These are phyloP conservation scores for Ochlodes sylvanus DNA, from an alignment of 2,888 invertebrate genomes.

Conservation along the genomic window DNA sequence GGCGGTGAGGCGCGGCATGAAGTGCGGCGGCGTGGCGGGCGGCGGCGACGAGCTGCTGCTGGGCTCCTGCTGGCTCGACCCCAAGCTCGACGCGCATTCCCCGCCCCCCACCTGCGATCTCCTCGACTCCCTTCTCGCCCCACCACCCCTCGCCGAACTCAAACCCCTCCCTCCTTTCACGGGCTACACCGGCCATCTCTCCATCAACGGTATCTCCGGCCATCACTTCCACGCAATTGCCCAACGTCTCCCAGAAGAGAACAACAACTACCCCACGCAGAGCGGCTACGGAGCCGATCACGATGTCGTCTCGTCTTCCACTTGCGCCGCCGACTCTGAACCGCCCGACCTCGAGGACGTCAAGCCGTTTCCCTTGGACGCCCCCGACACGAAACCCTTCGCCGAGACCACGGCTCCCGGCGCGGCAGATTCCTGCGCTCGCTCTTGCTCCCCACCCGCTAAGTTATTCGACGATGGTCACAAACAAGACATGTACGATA, in stretches of 20 bases:
- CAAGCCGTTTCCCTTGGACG: slow-evolving; percentile 85
- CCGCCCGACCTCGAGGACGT: slow-evolving; percentile 86
- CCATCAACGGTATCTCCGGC: slow-evolving; percentile 94
- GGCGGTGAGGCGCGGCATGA: slow-evolving; percentile 85
- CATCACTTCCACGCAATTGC: slow-evolving; percentile 95
- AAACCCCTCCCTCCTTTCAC: slow-evolving; percentile 94
- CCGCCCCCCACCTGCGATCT: slow-evolving; percentile 85
- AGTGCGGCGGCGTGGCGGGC: slow-evolving; percentile 77
- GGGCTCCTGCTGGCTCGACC: slow-evolving; percentile 90
- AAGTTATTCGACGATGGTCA: slow-evolving; percentile 80
- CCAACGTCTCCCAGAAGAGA: slow-evolving; percentile 89
- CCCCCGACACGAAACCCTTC: slow-evolving; percentile 78
- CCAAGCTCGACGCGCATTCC: slow-evolving; percentile 78
- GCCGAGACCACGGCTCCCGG: slow-evolving; percentile 82
- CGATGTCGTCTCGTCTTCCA: slow-evolving; percentile 90
- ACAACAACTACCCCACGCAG: slow-evolving; percentile 88
- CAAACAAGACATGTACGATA: slow-evolving; percentile 88
- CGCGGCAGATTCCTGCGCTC: slow-evolving; percentile 85
- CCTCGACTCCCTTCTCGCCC: slow-evolving; percentile 88
- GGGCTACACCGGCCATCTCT: slow-evolving; percentile 93
- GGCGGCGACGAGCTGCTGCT: slow-evolving; percentile 89
- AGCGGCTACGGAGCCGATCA: slow-evolving; percentile 87
- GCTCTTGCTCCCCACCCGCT: slow-evolving; percentile 80
- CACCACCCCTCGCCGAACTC: slow-evolving; percentile 90
- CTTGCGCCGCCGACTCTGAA: slow-evolving; percentile 87